Base-by-base conservation (phyloP, 2,113 vertebrate genomes). In the Myotis yumanensis region DNA sequence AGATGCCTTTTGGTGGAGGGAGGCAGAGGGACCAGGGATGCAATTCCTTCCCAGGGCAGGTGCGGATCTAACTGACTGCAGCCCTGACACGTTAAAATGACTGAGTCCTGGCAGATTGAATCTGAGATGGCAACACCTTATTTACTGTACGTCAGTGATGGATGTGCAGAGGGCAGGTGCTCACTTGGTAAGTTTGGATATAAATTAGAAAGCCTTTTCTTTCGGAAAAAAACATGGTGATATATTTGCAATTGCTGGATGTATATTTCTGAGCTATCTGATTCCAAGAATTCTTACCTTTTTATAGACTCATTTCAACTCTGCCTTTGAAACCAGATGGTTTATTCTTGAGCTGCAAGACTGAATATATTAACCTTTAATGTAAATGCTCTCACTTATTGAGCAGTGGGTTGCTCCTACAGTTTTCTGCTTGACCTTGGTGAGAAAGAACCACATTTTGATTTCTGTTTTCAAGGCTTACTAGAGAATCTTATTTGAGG, bases 311-410 rank as follows among this genome's bases (percentile, higher is more conserved):
- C 85, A 82, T 95, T 96, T 97, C 69, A 95, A 90, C 57, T 92
- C 86, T 89, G 35, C 79, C 8, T 96, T 96, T 97, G 86, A 97
- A 96, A 86, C 90, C 92, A 96, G 82, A 94, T 96, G 88, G 95
- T 86, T 95, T 94, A 79, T 92, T 94, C 92, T 96, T 97, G 88
- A 95, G 89, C 85, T 95, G 57, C 76, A 96, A 96, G 95, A 96
- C 86, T 86, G 90, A 96, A 91, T 94, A 76, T 95, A 94, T 95
- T 96, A 97, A 96, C 96, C 96, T 97, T 97, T 90, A 91, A 93
- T 96, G 81, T 96, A 96, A 97, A 96, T 90, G 71, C 57, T 94
- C 68, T 95, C 62, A 87, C 66, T 89, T 35, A 89, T 35, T 71
- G 51, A 93, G 82, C 69, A 95, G 88, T 95, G 95, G 88, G 92